Conservation (phyloP, 2,797 vertebrate genomes). For the Amniataba percoides region DNA sequence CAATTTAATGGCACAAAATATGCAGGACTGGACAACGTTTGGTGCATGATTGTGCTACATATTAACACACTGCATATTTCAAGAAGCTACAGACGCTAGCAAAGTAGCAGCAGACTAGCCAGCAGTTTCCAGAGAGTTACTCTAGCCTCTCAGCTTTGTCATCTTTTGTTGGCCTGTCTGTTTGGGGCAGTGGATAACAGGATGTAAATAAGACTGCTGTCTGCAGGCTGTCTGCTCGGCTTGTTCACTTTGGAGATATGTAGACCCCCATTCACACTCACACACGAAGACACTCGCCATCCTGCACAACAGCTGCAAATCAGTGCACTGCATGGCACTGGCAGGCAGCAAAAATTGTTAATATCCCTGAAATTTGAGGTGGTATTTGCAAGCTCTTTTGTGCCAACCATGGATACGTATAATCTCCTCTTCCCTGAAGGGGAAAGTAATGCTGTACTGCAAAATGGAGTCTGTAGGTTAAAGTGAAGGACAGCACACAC, state of each 20-base stretch:
- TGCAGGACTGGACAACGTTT: slow-evolving; percentile 29
- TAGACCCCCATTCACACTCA: slow-evolving; percentile 42
- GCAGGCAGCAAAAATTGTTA: slow-evolving; percentile 41
- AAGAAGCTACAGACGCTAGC: slow-evolving; percentile 23
- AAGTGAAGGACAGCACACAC: slow-evolving; percentile 58
- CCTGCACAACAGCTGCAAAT: slow-evolving; percentile 54
- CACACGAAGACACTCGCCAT: slow-evolving; percentile 17
- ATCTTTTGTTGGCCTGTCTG: slow-evolving; percentile 69
- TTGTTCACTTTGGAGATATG: slow-evolving; percentile 64
- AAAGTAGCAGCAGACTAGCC: slow-evolving; percentile 25
- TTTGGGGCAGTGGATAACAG: slow-evolving; percentile 57
- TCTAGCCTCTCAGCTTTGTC: slow-evolving; percentile 57
- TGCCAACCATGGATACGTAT: slow-evolving; percentile 39
- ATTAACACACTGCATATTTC: slow-evolving; percentile 29
- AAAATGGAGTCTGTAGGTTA: slow-evolving; percentile 66
- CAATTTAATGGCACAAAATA: slow-evolving; percentile 43
- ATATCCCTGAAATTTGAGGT: slow-evolving; percentile 54
- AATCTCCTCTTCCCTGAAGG: slow-evolving; percentile 59
- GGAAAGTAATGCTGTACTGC: slow-evolving; percentile 51
- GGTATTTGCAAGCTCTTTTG: slow-evolving; percentile 51
- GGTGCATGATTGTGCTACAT: slow-evolving; percentile 24
- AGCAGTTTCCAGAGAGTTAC: slow-evolving; percentile 45
- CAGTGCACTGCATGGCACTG: slow-evolving; percentile 19
- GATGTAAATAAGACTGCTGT: slow-evolving; percentile 73
- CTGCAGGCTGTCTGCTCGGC: slow-evolving; percentile 59